Evolutionary conservation across 2,888 invertebrate genomes (phyloP), one percentile per base, ranked within the genome.

Genomic region (Molorchus minor): DNA sequence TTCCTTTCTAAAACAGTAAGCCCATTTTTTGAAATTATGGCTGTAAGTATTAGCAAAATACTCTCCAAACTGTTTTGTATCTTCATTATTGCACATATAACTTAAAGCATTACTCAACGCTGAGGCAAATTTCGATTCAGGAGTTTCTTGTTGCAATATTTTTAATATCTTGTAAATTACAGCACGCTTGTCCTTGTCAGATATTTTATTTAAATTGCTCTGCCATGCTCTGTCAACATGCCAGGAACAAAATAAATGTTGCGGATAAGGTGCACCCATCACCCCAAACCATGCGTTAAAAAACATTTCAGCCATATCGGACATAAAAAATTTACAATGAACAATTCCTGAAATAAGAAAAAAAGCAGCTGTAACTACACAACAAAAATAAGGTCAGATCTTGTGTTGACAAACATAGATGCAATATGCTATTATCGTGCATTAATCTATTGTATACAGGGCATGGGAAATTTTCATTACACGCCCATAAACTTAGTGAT

Each of bases 1-100:
- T 5, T 56, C 17, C n/a, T 46, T 29, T 19, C 68, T 20, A 46
- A 53, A 64, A 45, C 56, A 62, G 36, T 65, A 65, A 8, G 65
- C 62, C 66, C 63, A 69, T 35, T 20, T 46, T 47, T 58, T 7
- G 5, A 2, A 13, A 40, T 59, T 62, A 21, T 49, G 30, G 7
- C 19, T n/a, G 12, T 44, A 44, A n/a, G 64, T 56, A 29, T 56
- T 35, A 44, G 46, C 15, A 40, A 68, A 68, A 56, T 69, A 67
- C 20, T 35, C 35, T 2, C 30, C 51, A 58, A 69, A 69, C 30
- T 62, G 51, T 29, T 33, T 20, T 7, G 54, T 49, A 7, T 61
- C 53, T n/a, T 21, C 8, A 59, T 59, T 12, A 35, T 35, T 10
- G n/a, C 35, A 35, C 35, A 35, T 35, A 35, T 35, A 12, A 35